Conservation (phyloP, 2,888 invertebrate species). For the Ichneumoninae sp. region DNA sequence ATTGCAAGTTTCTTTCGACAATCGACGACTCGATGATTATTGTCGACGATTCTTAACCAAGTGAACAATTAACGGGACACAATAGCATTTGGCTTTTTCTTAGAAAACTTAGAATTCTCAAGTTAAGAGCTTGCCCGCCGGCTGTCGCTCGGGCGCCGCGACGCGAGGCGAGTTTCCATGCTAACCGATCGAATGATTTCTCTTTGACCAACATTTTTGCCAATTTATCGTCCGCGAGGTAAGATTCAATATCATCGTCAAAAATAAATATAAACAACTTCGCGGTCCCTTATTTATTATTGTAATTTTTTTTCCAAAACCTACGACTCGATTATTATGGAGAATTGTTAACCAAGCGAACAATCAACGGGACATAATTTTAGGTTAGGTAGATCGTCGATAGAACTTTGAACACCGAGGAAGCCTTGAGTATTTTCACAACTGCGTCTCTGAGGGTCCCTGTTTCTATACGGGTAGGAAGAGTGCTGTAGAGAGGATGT, state of each 20-base stretch:
- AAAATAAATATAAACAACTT: not conserved
- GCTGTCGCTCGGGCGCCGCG: not conserved
- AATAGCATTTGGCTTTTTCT: slow-evolving; percentile 5
- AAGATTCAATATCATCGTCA: not conserved
- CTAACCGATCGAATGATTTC: not conserved
- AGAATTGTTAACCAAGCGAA: not conserved
- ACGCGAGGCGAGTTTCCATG: not conserved
- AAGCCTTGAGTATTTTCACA: slow-evolving; percentile 22
- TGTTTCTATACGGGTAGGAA: slow-evolving; percentile 1
- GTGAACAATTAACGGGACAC: not conserved
- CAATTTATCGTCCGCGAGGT: not conserved
- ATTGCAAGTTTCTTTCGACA: not conserved
- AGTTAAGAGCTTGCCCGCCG: slow-evolving; percentile 1
- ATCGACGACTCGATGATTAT: not conserved
- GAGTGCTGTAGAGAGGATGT: not conserved
- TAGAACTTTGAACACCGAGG: not conserved
- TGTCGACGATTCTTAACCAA: not conserved
- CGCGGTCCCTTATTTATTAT: not conserved
- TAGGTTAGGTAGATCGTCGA: not conserved
- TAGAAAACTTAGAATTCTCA: slow-evolving; percentile 15
- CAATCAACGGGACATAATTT: not conserved
- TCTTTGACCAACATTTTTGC: not conserved
- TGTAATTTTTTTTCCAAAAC: not conserved
- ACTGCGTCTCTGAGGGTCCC: not conserved
- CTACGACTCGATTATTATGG: not conserved